Evolutionary conservation across 2,113 vertebrate genomes (phyloP), one percentile per base, ranked within the genome.

Genomic region (Orientallactaga bullata): DNA sequence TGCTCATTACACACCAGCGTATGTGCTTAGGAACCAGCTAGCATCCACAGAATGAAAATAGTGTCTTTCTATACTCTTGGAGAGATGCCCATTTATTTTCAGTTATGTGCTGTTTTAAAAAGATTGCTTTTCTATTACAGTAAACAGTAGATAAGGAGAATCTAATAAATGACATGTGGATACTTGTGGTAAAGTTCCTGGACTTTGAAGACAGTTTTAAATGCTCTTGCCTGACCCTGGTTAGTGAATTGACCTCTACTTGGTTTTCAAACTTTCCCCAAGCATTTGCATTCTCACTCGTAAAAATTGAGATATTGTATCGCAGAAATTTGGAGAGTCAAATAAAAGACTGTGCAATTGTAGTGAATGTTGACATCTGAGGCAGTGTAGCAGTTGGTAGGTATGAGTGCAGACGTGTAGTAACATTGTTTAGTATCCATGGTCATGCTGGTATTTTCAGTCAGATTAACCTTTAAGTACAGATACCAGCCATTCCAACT

Each of bases 371-470:
- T 47, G n/a, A 12, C 66, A 20, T 5, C 12, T 4, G 5, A 65
- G 20, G 6, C 30, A 35, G 28, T n/a, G 2, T 4, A 12, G 11
- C 13, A 10, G 6, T 42, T 24, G 60, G 24, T 37, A 21, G 16
- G 21, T 20, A 9, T 0, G 11, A 65, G 21, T 47, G 21, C 21
- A 24, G 32, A 13, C 2, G 12, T 0, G 0, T 2, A 16, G 55
- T 7, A 28, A 20, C n/a, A 20, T 6, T 2, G 35, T 24, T 17
- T 1, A n/a, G 61, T 4, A 55, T 37, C 18, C 72, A 32, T 12
- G 5, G 30, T 18, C 16, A 68, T 39, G 26, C 20, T 74, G 47
- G 20, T 28, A 4, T 71, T 28, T 32, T 12, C 58, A 60, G 26
- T 21, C 39, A 37, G 80, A 35, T 85, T 93, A 88, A 86, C 12